Evolutionary conservation across 1,140 invertebrate genomes (phyloP).

Genomic region (Tetragonula clypearis): DNA sequence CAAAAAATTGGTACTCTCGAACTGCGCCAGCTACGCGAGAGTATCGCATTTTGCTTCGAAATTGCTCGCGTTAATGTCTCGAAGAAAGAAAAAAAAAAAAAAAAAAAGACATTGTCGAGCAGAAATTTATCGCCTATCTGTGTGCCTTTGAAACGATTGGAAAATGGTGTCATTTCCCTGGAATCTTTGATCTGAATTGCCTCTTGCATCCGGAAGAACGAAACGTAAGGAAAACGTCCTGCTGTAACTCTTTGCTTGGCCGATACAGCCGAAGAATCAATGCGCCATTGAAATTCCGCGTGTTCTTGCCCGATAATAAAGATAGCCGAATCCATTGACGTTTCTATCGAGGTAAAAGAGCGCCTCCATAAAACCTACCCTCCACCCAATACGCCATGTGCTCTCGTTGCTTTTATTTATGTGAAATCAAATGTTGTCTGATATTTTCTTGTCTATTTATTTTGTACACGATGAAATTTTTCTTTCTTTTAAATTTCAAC

Average conservation of each 20-base stretch:
- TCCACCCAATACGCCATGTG: background rate
- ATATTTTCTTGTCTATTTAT: background rate
- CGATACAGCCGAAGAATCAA: background rate
- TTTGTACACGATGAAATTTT: background rate
- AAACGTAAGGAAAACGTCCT: background rate
- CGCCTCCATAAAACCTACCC: conserved; percentile 11
- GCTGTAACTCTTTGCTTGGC: background rate
- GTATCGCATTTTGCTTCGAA: background rate
- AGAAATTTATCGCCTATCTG: background rate
- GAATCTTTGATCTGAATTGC: conserved; percentile 44
- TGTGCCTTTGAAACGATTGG: conserved; percentile 20
- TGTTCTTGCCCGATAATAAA: conserved; percentile 44
- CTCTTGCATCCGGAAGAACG: background rate
- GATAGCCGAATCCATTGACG: conserved; percentile 29
- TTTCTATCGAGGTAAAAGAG: conserved; percentile 1
- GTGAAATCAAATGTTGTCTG: background rate
- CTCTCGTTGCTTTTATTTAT: background rate
- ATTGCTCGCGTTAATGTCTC: background rate
- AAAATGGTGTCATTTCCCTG: conserved; percentile 8
- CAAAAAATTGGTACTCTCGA: background rate
- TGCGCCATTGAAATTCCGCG: conserved; percentile 30
- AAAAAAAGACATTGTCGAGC: background rate
- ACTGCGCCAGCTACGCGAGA: background rate
- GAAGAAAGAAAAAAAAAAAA: too few relatives aligned
- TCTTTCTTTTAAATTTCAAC: background rate